phyloP scores from a whole-genome alignment of 2,113 vertebrate genomes.

The Perccottus glenii region DNA sequence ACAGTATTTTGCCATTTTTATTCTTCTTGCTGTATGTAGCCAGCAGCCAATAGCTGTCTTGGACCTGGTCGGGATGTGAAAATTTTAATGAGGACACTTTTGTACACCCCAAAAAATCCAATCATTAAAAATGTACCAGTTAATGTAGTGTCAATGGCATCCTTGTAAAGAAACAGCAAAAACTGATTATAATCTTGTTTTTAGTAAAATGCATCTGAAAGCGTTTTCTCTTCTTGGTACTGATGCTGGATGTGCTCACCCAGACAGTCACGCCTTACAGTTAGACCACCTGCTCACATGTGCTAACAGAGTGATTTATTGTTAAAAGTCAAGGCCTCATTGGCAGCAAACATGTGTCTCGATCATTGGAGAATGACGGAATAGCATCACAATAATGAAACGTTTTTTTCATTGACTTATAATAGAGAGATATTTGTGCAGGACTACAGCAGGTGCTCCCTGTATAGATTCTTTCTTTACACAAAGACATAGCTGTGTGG shows the following conservation, averaged over 20 bases:
- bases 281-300: slow-evolving; percentile 55
- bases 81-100: too few relatives aligned
- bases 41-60: too few relatives aligned
- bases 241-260: slow-evolving; percentile 43
- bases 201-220: too few relatives aligned
- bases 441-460: slow-evolving; percentile 59
- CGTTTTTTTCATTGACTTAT: slow-evolving; percentile 24
- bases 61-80: too few relatives aligned
- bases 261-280: slow-evolving; percentile 28
- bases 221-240: neutral
- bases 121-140: too few relatives aligned
- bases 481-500: slow-evolving; percentile 68
- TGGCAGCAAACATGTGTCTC: slow-evolving; percentile 32
- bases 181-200: too few relatives aligned
- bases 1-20: too few relatives aligned
- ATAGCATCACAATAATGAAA: slow-evolving; percentile 6
- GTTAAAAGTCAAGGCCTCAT: slow-evolving; percentile 17
- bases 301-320: slow-evolving; percentile 61
- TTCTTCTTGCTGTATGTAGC: too few relatives aligned
- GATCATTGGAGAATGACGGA: slow-evolving; percentile 32
- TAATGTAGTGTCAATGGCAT: too few relatives aligned
- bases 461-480: slow-evolving; percentile 24
- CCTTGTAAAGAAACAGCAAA: too few relatives aligned
- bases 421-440: slow-evolving; percentile 42
- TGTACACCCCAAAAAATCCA: too few relatives aligned